Base-by-base conservation (phyloP, 2,113 vertebrate genomes). In the Rhabdornis inornatus region DNA sequence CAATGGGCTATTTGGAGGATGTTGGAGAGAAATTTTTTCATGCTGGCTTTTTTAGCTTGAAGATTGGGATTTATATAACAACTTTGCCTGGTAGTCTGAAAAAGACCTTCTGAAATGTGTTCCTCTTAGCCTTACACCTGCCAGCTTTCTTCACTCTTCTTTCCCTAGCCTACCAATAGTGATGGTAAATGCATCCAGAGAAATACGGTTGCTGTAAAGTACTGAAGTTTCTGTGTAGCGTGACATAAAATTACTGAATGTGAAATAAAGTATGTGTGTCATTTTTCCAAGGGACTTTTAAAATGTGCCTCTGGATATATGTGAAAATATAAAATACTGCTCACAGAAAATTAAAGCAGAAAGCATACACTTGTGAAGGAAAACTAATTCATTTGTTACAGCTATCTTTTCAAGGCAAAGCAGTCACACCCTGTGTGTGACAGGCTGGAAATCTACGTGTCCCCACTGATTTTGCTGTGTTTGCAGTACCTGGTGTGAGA, bases 81-180 rank as follows among this genome's bases (percentile, higher is more conserved):
- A 50, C 33, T 71, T 69, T 47, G 31, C 65, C 60, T 91, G 23
- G 60, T 93, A 88, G 53, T 82, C 60, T 91, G 72, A 96, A 89
- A 95, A 85, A 83, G 90, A 55, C 35, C 80, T 91, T 87, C 83
- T 96, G 65, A 95, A 95, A 92, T 33, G 59, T 84, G 64, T 80
- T 94, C 72, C 71, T 96, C 84, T 95, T 83, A 92, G 78, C 71
- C 84, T 93, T 94, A 91, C 90, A 96, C 93, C 87, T 91, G 93
- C 83, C 83, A 83, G 66, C 79, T 93, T 96, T 96, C 87, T 68
- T 78, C 79, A 92, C 93, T 92, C 53, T 88, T 91, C 80, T 82
- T 86, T 94, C 56, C 37, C 63, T 74, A 69, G 53, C 56, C 83
- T 77, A 22, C 69, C 80, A 90, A 74, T 53, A 84, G 53, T 3